Percentiles rank a stretch among this genome's conserved stretches.
These are phyloP conservation scores for Donacobius atricapilla DNA, from an alignment of 2,113 vertebrate species.

Conservation along the genomic window DNA sequence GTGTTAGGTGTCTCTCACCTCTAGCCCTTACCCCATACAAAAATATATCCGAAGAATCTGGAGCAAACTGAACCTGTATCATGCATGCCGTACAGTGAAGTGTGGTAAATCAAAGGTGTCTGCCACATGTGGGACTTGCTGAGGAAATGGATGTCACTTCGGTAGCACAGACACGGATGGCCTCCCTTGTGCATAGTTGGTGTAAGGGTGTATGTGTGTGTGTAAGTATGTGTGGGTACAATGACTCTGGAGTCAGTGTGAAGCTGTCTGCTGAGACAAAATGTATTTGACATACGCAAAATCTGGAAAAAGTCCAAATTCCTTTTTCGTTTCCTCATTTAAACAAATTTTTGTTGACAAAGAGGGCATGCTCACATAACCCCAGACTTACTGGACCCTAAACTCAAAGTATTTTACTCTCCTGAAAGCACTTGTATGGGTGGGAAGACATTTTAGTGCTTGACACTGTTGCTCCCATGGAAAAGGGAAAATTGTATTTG, in stretches of 20 bases:
- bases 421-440: background rate
- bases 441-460: background rate
- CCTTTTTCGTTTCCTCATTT: background rate
- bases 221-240: too few relatives aligned
- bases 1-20: background rate
- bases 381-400: background rate
- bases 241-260: background rate
- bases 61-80: background rate
- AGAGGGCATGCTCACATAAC: background rate
- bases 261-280: background rate
- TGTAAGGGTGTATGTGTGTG: background rate
- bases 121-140: background rate
- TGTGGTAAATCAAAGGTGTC: background rate
- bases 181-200: background rate
- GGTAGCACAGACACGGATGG: background rate
- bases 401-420: background rate
- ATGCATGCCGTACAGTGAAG: background rate
- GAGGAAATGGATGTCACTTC: background rate
- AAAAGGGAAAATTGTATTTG: background rate
- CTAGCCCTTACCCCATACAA: background rate
- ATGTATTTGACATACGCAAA: background rate
- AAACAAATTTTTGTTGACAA: background rate
- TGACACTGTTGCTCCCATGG: background rate
- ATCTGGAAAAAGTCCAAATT: background rate
- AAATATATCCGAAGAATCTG: background rate